Conservation (phyloP, 1,140 invertebrate genomes). For the Drosophila willistoni region DNA sequence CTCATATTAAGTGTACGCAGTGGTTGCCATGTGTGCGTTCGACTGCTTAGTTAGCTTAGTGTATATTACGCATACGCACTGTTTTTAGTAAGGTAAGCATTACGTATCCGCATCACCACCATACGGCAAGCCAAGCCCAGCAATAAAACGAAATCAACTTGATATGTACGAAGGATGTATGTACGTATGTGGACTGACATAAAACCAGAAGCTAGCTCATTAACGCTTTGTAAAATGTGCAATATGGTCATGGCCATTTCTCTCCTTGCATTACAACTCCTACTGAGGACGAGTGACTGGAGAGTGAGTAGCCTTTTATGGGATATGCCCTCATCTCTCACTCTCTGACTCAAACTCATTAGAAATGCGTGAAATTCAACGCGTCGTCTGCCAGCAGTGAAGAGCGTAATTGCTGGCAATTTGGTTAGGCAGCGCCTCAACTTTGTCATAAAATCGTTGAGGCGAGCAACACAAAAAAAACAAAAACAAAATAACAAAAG, state of each 20-base stretch:
- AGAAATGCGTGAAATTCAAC: constrained; percentile 68
- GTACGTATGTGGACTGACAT: constrained; percentile 25
- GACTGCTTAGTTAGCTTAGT: constrained; percentile 23
- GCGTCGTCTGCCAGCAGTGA: constrained; percentile 15
- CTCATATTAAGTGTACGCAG: constrained; percentile 2
- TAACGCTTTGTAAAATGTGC: constrained; percentile 63
- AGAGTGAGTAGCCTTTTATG: not conserved
- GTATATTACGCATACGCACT: constrained; percentile 52
- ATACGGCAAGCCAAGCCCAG: not conserved
- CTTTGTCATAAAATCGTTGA: constrained; percentile 21
- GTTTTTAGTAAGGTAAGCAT: constrained; percentile 45
- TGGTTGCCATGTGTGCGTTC: not conserved
- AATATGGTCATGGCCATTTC: constrained; percentile 50
- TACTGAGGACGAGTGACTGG: not conserved
- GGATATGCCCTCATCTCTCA: not conserved
- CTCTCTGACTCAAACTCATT: constrained; percentile 41
- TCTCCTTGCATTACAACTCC: constrained; percentile 60
- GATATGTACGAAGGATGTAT: constrained; percentile 26
- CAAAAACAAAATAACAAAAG: not conserved
- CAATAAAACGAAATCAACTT: constrained; percentile 58
- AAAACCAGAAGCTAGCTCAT: constrained; percentile 53
- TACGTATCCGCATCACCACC: constrained; percentile 58
- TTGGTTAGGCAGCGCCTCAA: constrained; percentile 18
- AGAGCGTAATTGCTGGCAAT: constrained; percentile 37
- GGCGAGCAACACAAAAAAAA: not conserved